Base-by-base conservation (phyloP, 2,113 vertebrate genomes). In the Amblyornis subalaris region DNA sequence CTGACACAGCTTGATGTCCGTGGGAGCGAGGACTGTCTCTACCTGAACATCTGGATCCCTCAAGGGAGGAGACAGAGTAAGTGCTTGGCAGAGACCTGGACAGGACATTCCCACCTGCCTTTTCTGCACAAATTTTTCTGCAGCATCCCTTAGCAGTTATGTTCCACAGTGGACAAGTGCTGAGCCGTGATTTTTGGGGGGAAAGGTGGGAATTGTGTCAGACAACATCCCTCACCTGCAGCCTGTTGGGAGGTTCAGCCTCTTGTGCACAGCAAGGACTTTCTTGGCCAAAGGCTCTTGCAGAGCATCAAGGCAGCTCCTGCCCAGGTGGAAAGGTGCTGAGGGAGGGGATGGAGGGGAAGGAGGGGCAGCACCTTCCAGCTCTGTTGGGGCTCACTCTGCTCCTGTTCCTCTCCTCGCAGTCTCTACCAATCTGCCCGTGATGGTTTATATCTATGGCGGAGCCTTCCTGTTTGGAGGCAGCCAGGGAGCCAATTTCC, bases 21-120 rank as follows among this genome's bases (percentile, higher is more conserved):
- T 1, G 99, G 99, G 14, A 93, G 62, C 0, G 98, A 99, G 80
- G 99, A 99, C 92, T 99, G 99, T 93, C 98, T 99, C 11, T 99
- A 99, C 85, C 98, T 99, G 31, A 99, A 99, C 96, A 98, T 99
- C 94, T 99, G 99, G 99, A 88, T 99, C 67, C 99, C 99, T 87
- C 99, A 99, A 44, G 96, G 90, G 33, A 84, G 12, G 38, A 94
- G 26, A 91, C 53, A 97, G 73, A 70, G 98, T 98, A 80, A 0
- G 96, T 84, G n/a, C 38, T 57, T 40, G 57, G 44, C 31, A 80
- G 44, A 48, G 51, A 55, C 26, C 19, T 25, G 60, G 14, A 19
- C 24, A 75, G 44, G 65, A 26, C 22, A 24, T 76, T 20, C 23
- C 13, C 22, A 8, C 1, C 6, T 31, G n/a, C 22, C 62, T 48